Conservation (phyloP, 2,113 vertebrate genomes). For the Sphyrna mokarran region DNA sequence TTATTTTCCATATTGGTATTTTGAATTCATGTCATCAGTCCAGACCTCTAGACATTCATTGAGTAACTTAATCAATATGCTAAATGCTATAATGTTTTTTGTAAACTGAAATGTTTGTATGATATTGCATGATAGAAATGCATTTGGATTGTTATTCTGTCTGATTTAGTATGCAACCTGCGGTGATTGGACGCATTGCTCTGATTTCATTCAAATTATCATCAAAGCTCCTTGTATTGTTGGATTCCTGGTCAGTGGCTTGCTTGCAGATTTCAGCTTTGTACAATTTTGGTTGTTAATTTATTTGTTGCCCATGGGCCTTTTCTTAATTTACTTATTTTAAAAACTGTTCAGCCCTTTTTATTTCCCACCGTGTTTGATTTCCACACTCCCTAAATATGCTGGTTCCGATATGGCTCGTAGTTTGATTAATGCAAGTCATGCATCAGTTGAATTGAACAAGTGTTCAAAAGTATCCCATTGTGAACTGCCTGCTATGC, state of each 20-base stretch:
- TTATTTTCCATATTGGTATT: background rate
- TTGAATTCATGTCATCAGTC: background rate
- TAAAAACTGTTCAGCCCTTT: background rate
- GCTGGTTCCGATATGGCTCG: background rate
- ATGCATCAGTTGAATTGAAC: background rate
- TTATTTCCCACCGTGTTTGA: background rate
- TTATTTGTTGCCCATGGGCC: background rate
- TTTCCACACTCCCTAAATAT: background rate
- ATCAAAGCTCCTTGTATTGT: background rate
- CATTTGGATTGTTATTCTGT: background rate
- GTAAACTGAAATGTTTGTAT: background rate
- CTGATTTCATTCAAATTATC: background rate
- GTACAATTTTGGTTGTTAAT: background rate
- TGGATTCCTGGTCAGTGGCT: background rate
- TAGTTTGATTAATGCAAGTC: slow-evolving; percentile 16
- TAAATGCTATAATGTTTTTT: background rate
- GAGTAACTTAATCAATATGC: background rate
- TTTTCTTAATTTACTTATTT: background rate
- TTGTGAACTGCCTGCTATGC: background rate
- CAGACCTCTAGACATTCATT: background rate
- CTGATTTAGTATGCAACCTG: background rate
- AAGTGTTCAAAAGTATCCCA: background rate
- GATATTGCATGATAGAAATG: background rate
- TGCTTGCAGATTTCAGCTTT: background rate
- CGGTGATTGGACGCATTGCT: background rate